Base-by-base conservation (phyloP, 64 coral and sea anemone species). In the Montipora foliosa region DNA sequence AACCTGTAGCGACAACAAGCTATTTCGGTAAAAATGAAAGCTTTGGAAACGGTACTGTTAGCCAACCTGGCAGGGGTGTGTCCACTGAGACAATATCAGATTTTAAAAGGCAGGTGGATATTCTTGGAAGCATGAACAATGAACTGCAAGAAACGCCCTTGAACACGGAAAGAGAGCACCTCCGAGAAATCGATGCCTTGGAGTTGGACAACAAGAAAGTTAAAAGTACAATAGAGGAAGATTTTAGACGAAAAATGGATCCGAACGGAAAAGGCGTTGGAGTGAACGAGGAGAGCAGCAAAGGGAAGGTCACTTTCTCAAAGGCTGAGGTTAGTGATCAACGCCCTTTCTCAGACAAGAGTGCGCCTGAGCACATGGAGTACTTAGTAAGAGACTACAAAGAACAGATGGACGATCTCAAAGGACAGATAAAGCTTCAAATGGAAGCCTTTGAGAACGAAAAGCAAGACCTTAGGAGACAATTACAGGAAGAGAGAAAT, bases 401-500 rank as follows among this genome's bases (percentile, higher is more conserved):
- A 4, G 82, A 93, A 11, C 82, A 93, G 44, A 79, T 86, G 29
- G 78, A 93, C 9, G 92, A 74, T 47, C 76, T 88, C 47, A 45
- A 76, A 80, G 87, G 44, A 58, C 82, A 93, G 67, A 79, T 93
- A 13, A 88, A 55, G 44, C 48, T 79, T 29, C 84, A 87, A 80
- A 58, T 87, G 74, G 92, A 93, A 19, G 68, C 74, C 20, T 87
- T 93, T 74, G 75, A 57, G 25, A 88, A 47, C 44, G 92, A 93
- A 13, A 92, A 85, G 55, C 45, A 67, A 78, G 66, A 62, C 19
- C 21, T 92, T 24, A 20, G 76, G 49, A 66, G 17, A 48, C 80
- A 92, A 46, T 12, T 89, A 9, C 71, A 60, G 45, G 67, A 74
- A 15, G 84, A 76, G 72, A 87, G 72, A 61, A 44, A 44, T 58